Evolutionary conservation across 2,113 vertebrate species (phyloP).

Genomic region (Oryzias woworae): DNA sequence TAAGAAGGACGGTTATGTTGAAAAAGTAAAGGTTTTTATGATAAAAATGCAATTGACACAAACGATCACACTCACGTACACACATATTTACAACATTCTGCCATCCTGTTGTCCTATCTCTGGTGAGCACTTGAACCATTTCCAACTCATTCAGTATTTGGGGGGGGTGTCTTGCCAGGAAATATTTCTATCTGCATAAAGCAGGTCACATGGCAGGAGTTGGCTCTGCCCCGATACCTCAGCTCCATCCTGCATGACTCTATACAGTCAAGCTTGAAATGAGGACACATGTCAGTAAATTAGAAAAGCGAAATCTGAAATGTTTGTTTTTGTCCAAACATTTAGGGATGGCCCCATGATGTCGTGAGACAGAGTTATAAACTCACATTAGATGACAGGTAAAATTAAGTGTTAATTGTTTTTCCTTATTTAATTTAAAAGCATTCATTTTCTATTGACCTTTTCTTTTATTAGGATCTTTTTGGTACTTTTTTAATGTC

Average conservation of each 20-base stretch:
- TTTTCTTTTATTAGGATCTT: no score
- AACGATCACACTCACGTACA: neutral
- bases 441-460: no score
- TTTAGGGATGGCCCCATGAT: no score
- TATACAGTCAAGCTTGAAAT: slow-evolving; percentile 30
- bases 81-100: neutral
- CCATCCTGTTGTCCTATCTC: neutral
- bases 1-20: no score
- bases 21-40: neutral
- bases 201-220: slow-evolving; percentile 31
- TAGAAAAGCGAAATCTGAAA: no score
- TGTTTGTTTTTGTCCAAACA: no score
- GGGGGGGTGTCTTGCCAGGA: slow-evolving; percentile 13
- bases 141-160: slow-evolving; percentile 8
- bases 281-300: slow-evolving; percentile 29
- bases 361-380: no score
- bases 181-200: slow-evolving; percentile 41
- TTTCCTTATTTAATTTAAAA: no score
- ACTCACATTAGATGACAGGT: no score
- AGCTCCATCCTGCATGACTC: slow-evolving; percentile 14
- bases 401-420: no score
- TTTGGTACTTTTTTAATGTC: no score
- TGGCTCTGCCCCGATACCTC: slow-evolving; percentile 15
- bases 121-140: slow-evolving; percentile 16
- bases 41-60: neutral